These are phyloP conservation scores for Euwallacea similis DNA, from an alignment of 1,140 invertebrate genomes.

Conservation along the genomic window DNA sequence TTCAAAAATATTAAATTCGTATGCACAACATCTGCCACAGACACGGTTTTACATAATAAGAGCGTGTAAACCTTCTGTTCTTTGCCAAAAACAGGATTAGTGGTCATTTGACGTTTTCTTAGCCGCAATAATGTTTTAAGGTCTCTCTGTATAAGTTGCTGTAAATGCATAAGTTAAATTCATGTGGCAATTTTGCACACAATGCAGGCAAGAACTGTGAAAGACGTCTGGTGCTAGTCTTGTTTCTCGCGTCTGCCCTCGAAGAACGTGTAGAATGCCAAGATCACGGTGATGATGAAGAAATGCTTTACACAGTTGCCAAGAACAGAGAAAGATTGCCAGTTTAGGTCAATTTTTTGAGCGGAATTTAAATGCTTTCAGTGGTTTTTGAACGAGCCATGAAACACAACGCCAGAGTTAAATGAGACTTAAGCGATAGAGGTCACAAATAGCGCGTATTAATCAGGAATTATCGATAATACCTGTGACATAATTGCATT, in stretches of 20 bases:
- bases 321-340: too few relatives aligned
- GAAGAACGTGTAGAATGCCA: constrained; percentile 44
- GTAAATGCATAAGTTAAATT: neutral
- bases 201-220: constrained; percentile 29
- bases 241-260: constrained; percentile 1
- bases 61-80: constrained; percentile 7
- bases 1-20: constrained; percentile 10
- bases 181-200: neutral
- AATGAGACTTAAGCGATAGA: too few relatives aligned
- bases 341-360: too few relatives aligned
- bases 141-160: too few relatives aligned
- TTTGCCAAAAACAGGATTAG: neutral
- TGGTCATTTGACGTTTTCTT: neutral
- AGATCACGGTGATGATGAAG: constrained; percentile 45
- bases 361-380: too few relatives aligned
- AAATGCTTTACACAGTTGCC: too few relatives aligned
- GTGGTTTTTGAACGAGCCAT: too few relatives aligned
- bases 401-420: too few relatives aligned
- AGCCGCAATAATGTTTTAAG: neutral
- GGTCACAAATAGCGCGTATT: too few relatives aligned
- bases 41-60: constrained; percentile 7
- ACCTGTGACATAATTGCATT: too few relatives aligned
- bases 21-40: constrained; percentile 10
- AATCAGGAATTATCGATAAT: too few relatives aligned
- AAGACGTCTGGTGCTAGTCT: constrained; percentile 32